Evolutionary conservation across 1,140 invertebrate species (phyloP).

Genomic region (Dendrolimus punctatus): DNA sequence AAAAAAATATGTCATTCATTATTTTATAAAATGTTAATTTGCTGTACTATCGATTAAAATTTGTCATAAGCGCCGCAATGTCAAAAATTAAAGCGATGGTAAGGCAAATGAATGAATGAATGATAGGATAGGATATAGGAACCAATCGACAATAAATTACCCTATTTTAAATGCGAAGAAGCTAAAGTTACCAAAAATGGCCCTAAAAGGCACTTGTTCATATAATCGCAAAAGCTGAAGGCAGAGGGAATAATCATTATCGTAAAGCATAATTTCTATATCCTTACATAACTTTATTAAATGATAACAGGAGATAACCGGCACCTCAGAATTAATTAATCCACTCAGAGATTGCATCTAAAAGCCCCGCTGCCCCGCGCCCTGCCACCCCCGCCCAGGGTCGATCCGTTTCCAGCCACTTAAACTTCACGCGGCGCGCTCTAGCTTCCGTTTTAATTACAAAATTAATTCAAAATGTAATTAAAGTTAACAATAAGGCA

Average conservation of each 20-base stretch:
- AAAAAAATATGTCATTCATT: too few species aligned
- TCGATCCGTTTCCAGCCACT: slow-evolving; percentile 71
- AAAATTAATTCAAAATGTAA: slow-evolving; percentile 73
- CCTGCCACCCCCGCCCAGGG: slow-evolving; percentile 37
- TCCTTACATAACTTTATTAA: slow-evolving; percentile 62
- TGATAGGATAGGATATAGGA: too few species aligned
- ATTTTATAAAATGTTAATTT: too few species aligned
- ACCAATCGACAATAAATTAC: too few species aligned
- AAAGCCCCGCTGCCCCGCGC: slow-evolving; percentile 44
- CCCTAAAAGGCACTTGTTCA: too few species aligned
- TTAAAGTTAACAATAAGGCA: slow-evolving; percentile 71
- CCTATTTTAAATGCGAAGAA: too few species aligned
- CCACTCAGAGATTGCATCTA: slow-evolving; percentile 70
- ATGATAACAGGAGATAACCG: slow-evolving; percentile 68
- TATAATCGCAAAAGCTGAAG: not conserved
- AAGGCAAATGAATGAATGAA: too few species aligned
- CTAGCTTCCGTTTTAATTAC: slow-evolving; percentile 72
- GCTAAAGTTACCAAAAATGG: too few species aligned
- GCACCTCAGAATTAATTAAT: slow-evolving; percentile 72
- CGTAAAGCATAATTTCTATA: slow-evolving; percentile 41
- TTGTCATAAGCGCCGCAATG: too few species aligned
- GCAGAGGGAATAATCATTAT: slow-evolving; percentile 19
- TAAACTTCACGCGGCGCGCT: slow-evolving; percentile 69
- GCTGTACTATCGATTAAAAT: too few species aligned
- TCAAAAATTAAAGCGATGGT: too few species aligned